Evolutionary conservation across 2,797 vertebrate genomes (phyloP).

Genomic region (Ctenosaura bakeri): DNA sequence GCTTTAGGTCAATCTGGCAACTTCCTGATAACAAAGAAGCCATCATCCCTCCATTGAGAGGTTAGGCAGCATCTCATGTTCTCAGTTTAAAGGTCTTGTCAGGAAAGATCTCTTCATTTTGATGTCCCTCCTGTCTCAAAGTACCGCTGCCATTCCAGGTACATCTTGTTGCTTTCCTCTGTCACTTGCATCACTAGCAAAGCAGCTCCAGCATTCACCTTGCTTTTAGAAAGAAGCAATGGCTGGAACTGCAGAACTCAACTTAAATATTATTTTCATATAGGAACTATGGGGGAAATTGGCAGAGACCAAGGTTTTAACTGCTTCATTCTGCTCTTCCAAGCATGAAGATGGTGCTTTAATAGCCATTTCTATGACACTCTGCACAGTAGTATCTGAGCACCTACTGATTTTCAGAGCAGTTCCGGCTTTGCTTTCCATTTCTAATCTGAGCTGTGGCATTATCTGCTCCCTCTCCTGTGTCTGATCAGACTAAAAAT

Average conservation of each 20-base stretch:
- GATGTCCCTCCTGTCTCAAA: background rate
- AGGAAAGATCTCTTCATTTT: rapidly evolving
- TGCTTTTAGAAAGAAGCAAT: rapidly evolving
- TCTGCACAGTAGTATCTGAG: conserved; percentile 26
- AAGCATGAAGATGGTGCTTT: conserved; percentile 31
- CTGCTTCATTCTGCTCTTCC: conserved; percentile 35
- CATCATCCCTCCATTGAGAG: background rate
- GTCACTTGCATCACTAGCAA: rapidly evolving
- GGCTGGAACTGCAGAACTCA: conserved; percentile 6
- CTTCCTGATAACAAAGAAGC: background rate
- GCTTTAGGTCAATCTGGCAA: background rate
- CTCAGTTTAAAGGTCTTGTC: rapidly evolving
- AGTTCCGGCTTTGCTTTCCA: conserved; percentile 49
- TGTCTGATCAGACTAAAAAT: conserved; percentile 58
- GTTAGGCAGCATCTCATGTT: background rate
- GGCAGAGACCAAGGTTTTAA: background rate
- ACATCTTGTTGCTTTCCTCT: rapidly evolving
- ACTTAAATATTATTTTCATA: conserved; percentile 47
- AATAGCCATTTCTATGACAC: conserved; percentile 33
- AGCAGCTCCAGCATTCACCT: rapidly evolving
- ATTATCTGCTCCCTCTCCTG: conserved; percentile 34
- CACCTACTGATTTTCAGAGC: conserved; percentile 12
- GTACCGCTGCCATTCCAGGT: rapidly evolving
- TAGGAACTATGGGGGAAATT: conserved; percentile 11
- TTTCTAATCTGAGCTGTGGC: conserved; percentile 40